Percentiles rank a stretch among this genome's conserved stretches.
These are phyloP conservation scores for Caenorhabditis becei DNA, from an alignment of 2,888 invertebrate genomes.

Conservation along the genomic window DNA sequence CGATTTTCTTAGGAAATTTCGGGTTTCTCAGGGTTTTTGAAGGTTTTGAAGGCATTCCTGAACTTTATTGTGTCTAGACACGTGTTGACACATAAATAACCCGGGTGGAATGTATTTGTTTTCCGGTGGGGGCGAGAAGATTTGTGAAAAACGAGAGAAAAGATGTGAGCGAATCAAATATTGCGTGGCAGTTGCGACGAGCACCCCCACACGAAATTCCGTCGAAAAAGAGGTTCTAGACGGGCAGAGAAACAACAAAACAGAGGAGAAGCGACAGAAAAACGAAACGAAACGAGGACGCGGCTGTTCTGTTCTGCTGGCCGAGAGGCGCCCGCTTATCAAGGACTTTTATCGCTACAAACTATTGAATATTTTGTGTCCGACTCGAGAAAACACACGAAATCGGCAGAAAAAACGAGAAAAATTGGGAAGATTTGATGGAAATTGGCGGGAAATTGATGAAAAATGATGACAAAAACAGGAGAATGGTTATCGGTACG, in stretches of 20 bases:
- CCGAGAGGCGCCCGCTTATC: conserved; percentile 22
- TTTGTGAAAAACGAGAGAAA: conserved; percentile 17
- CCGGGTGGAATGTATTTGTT: conserved; percentile 37
- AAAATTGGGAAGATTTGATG: background rate
- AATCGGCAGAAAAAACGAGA: background rate
- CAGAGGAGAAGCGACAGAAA: background rate
- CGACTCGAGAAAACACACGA: conserved; percentile 13
- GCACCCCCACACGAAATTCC: conserved; percentile 13
- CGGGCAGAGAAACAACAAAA: conserved; percentile 17
- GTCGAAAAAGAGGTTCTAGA: background rate
- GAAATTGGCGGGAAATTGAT: background rate
- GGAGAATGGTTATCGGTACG: background rate
- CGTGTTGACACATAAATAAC: background rate
- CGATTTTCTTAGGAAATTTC: too few species aligned
- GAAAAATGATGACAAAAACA: background rate
- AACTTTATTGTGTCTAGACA: background rate
- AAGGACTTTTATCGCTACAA: conserved; percentile 36
- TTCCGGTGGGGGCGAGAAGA: conserved; percentile 35
- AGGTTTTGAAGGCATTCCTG: too few species aligned
- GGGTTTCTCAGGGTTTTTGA: too few species aligned
- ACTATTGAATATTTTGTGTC: conserved; percentile 39
- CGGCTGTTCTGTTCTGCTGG: conserved; percentile 9
- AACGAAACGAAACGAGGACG: background rate
- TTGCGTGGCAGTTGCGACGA: background rate
- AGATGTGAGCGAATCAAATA: background rate